phyloP scores from a whole-genome alignment of 2,113 vertebrate genomes.

The Rousettus leschenaultii region DNA sequence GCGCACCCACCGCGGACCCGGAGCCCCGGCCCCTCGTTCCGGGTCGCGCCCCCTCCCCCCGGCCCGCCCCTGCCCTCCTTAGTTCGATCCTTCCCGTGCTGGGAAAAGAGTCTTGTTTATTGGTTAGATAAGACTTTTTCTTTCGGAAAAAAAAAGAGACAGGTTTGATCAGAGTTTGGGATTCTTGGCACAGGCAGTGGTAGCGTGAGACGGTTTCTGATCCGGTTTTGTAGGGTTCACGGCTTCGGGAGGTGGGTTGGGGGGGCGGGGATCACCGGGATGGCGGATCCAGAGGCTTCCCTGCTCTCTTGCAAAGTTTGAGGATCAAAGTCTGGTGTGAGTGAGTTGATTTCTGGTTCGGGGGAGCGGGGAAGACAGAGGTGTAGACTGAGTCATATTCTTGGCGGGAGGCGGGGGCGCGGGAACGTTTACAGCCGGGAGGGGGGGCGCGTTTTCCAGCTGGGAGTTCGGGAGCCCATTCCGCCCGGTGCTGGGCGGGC shows the following conservation, averaged over 20 bases:
- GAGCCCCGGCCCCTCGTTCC: no score
- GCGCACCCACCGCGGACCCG: not conserved
- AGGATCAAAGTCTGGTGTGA: slow-evolving; percentile 51
- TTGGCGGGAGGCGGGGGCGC: not conserved
- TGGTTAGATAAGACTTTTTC: slow-evolving; percentile 51
- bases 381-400: not conserved
- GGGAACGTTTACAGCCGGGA: not conserved
- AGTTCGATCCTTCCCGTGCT: not conserved
- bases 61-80: not conserved
- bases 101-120: slow-evolving; percentile 22
- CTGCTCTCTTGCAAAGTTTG: slow-evolving; percentile 30
- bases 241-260: not conserved
- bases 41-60: not conserved
- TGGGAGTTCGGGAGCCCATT: slow-evolving; percentile 29
- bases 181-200: slow-evolving; percentile 43
- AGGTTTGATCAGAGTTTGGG: slow-evolving; percentile 52
- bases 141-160: not conserved
- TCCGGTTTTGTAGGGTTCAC: slow-evolving; percentile 46
- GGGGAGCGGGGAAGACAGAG: not conserved
- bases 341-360: not conserved
- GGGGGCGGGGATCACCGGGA: not conserved
- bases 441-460: not conserved
- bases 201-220: slow-evolving; percentile 54
- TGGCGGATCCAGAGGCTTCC: not conserved
- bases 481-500: slow-evolving; percentile 34